Conservation (phyloP, 2,888 invertebrate species). For the Rhagonycha fulva region DNA sequence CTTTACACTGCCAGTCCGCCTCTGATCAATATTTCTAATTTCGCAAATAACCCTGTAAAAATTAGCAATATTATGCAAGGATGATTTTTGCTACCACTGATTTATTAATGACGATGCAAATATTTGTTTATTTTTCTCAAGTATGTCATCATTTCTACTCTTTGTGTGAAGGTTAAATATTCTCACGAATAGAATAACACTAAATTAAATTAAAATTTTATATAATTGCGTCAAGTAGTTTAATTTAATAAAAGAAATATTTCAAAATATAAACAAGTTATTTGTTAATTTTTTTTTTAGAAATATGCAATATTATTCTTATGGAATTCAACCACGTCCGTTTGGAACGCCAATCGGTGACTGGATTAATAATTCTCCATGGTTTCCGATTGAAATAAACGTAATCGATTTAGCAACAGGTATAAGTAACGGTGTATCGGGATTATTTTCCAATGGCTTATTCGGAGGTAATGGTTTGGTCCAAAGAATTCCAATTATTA, state of each 20-base stretch:
- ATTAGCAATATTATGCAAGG: background rate
- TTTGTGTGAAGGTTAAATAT: background rate
- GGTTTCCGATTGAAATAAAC: constrained; percentile 66
- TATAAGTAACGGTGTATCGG: constrained; percentile 36
- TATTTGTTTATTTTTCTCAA: background rate
- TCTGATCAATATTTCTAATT: background rate
- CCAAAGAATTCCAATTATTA: constrained; percentile 36
- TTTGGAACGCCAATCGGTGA: constrained; percentile 46
- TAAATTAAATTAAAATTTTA: background rate
- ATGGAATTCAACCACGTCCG: constrained; percentile 12
- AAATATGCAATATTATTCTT: background rate
- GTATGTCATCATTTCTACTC: background rate
- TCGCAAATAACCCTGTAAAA: background rate
- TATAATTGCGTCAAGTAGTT: background rate
- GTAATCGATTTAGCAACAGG: constrained; percentile 62
- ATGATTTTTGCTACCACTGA: background rate
- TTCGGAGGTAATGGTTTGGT: constrained; percentile 17
- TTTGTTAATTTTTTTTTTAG: constrained; percentile 6
- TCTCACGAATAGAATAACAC: background rate
- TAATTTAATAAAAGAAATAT: background rate
- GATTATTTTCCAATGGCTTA: constrained; percentile 34
- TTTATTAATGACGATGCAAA: background rate
- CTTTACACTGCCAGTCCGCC: no score
- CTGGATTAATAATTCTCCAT: constrained; percentile 60
- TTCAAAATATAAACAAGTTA: background rate